These are phyloP conservation scores for Drosophila hawaiiensis DNA, from an alignment of 2,888 invertebrate genomes.

Conservation along the genomic window DNA sequence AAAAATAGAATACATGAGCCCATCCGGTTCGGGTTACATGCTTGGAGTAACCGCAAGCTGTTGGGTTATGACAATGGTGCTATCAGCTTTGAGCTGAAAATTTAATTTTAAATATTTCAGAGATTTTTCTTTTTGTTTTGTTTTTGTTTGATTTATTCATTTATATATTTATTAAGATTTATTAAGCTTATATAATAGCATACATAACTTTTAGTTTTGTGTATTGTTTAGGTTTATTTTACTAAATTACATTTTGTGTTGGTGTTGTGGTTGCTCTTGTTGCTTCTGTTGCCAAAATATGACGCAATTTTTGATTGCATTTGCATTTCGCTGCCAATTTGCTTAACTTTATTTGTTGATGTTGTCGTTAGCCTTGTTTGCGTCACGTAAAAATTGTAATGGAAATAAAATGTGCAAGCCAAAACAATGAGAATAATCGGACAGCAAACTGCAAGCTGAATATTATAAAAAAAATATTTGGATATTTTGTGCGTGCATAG, in stretches of 20 bases:
- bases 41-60: constrained; percentile 21
- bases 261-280: constrained; percentile 41
- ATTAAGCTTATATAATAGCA: constrained; percentile 76
- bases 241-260: constrained; percentile 73
- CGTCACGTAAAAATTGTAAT: constrained; percentile 32
- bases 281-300: constrained; percentile 56
- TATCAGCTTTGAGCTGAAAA: constrained; percentile 1
- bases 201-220: constrained; percentile 71
- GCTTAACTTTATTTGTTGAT: constrained; percentile 43
- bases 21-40: constrained; percentile 39
- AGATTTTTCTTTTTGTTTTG: constrained; percentile 6
- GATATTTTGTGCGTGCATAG: constrained; percentile 33
- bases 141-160: constrained; percentile 51
- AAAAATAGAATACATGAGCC: constrained; percentile 6
- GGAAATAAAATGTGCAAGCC: constrained; percentile 52
- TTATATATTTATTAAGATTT: constrained; percentile 67
- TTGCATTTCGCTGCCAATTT: constrained; percentile 55
- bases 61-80: not conserved
- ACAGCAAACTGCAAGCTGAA: constrained; percentile 43
- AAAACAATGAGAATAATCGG: constrained; percentile 57
- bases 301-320: constrained; percentile 62
- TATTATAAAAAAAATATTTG: constrained; percentile 49
- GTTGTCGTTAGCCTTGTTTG: constrained; percentile 36
- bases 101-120: constrained; percentile 26
- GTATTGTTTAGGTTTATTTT: constrained; percentile 69